Percentiles rank a stretch among this genome's conserved stretches.
Conservation (phyloP, 2,888 invertebrate species). For the Idaea dimidiata region DNA sequence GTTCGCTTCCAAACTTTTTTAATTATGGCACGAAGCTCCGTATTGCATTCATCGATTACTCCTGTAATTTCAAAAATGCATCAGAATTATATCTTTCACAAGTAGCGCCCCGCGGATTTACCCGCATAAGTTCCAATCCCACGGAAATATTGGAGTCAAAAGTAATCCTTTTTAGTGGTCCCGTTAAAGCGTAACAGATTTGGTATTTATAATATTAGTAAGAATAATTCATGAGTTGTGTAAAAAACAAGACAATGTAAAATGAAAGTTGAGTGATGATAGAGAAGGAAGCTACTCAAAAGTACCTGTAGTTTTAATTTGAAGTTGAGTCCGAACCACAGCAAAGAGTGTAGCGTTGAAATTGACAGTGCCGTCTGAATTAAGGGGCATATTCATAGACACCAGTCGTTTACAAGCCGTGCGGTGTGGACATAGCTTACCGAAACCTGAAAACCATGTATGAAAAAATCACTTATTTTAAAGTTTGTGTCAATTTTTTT, state of each 20-base stretch:
- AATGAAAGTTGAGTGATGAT: too few relatives aligned
- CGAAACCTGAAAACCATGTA: constrained; percentile 86
- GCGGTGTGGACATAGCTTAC: constrained; percentile 98
- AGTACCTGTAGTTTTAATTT: constrained; percentile 93
- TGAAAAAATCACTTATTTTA: not conserved
- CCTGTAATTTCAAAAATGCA: constrained; percentile 1
- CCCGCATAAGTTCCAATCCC: too few relatives aligned
- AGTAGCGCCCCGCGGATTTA: too few relatives aligned
- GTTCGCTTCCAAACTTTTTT: constrained; percentile 99
- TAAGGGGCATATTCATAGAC: constrained; percentile 99
- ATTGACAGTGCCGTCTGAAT: constrained; percentile 98
- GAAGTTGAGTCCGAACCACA: constrained; percentile 96
- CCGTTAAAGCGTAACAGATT: not conserved
- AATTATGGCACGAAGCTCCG: constrained; percentile 95
- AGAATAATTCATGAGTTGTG: too few relatives aligned
- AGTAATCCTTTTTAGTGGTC: not conserved
- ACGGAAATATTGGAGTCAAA: too few relatives aligned
- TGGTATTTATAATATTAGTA: too few relatives aligned
- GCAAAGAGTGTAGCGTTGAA: constrained; percentile 99
- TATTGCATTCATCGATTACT: constrained; percentile 81
- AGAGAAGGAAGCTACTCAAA: not conserved
- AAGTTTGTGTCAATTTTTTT: not conserved
- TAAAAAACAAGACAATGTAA: too few relatives aligned
- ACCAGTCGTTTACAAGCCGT: constrained; percentile 99
- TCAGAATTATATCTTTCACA: not conserved